These are phyloP conservation scores for Scrobipalpa costella DNA, from an alignment of 2,888 invertebrate species.

Conservation along the genomic window DNA sequence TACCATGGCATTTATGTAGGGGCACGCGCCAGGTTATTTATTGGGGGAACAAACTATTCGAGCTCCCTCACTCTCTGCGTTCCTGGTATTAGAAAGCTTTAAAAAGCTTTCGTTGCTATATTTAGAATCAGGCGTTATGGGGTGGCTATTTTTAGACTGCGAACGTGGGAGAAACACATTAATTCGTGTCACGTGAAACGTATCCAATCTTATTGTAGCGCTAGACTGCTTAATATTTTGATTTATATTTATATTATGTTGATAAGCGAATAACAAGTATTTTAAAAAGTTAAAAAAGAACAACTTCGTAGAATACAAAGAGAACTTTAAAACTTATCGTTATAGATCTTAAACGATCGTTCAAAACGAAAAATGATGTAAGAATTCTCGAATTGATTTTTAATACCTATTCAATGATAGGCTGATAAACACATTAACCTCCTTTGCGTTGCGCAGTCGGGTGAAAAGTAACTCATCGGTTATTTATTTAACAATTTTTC, in stretches of 20 bases:
- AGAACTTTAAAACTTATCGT: too few species aligned
- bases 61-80: slow-evolving; percentile 36
- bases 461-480: slow-evolving; percentile 33
- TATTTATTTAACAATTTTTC: slow-evolving; percentile 54
- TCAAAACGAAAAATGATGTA: too few species aligned
- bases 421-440: too few species aligned
- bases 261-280: too few species aligned
- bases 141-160: slow-evolving; percentile 10
- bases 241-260: too few species aligned
- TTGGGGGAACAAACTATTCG: neutral
- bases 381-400: too few species aligned
- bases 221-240: too few species aligned
- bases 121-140: slow-evolving; percentile 15
- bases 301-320: too few species aligned
- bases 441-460: too few species aligned
- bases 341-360: too few species aligned
- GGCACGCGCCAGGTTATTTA: neutral
- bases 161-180: neutral
- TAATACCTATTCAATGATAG: too few species aligned
- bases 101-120: slow-evolving; percentile 27
- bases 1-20: slow-evolving; percentile 30
- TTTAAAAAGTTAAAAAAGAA: too few species aligned
- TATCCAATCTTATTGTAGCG: neutral
- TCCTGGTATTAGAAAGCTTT: slow-evolving; percentile 39
- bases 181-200: neutral